Conservation (phyloP, 2,797 vertebrate species). For the Oreortyx pictus region DNA sequence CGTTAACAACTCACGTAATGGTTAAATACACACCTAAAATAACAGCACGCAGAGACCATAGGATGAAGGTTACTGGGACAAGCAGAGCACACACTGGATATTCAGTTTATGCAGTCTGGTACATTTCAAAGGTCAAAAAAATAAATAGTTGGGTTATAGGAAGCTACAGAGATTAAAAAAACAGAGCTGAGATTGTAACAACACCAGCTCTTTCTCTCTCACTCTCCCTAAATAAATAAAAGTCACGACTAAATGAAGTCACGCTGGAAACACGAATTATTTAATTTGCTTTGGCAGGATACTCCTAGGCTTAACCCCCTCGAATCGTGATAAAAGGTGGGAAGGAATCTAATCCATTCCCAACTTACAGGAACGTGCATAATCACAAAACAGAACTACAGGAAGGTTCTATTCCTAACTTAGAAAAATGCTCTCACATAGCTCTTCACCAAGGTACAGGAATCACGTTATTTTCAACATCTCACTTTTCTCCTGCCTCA, state of each 20-base stretch:
- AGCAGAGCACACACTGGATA: background rate
- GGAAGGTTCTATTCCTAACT: background rate
- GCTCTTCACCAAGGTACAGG: background rate
- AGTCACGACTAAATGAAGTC: constrained; percentile 49
- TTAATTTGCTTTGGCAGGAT: constrained; percentile 33
- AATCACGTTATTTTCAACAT: background rate
- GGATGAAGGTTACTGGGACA: background rate
- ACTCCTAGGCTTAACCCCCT: constrained; percentile 20
- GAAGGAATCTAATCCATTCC: background rate
- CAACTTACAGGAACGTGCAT: background rate
- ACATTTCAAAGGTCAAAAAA: constrained; percentile 20
- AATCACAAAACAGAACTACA: background rate
- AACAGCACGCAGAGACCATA: background rate
- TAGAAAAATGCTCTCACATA: background rate
- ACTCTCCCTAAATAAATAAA: constrained; percentile 41
- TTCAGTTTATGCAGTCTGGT: background rate
- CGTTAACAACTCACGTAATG: background rate
- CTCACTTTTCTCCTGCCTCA: background rate
- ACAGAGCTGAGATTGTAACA: constrained; percentile 22
- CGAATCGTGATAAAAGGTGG: background rate
- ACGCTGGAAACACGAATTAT: constrained; percentile 54
- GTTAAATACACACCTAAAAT: constrained; percentile 28
- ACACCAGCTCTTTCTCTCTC: constrained; percentile 19
- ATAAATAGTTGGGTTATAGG: background rate
- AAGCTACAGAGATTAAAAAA: constrained; percentile 47